Evolutionary conservation across 2,888 invertebrate genomes (phyloP), one percentile per base, ranked within the genome.

Genomic region (Eupithecia vulgata): DNA sequence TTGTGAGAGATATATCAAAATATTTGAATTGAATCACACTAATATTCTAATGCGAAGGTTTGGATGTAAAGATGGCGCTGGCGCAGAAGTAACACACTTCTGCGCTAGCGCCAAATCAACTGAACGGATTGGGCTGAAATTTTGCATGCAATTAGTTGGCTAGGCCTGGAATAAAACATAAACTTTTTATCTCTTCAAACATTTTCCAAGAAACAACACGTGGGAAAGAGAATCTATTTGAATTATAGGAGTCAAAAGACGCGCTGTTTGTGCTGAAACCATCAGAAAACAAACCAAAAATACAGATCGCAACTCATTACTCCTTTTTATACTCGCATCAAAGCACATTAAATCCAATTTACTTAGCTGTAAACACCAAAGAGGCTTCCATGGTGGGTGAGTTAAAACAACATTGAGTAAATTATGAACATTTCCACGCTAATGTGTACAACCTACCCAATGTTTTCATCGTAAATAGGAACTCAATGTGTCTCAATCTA

Each of bases 361-460:
- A 68, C 68, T 82, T 81, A 73, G 82, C 82, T 80, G 82, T 79
- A 77, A 81, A 82, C 80, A 81, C 78, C 74, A 77, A 78, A 83
- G 80, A 75, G 74, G 77, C 76, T 78, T 76, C 76, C 75, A 81
- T 76, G 78, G 74, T 74, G 79, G 78, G 74, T 74, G 79, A 71
- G 77, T 78, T 80, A 75, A 76, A 78, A 79, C 77, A 74, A 74
- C 79, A 81, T 76, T 68, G 73, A 76, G 74, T 73, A 79, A 82
- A 84, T 85, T 85, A 85, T 83, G 84, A 83, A 87, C 85, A 86
- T 86, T 83, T 82, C 83, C 82, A 83, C 78, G 76, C 81, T 80
- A 73, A 78, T 80, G 35, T 84, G 82, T 85, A 84, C 81, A 75
- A 84, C 81, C 75, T 45, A 45, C 45, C 78, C 78, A 81, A 80